Evolutionary conservation across 2,797 vertebrate species (phyloP).

Genomic region (Glossophaga mutica): DNA sequence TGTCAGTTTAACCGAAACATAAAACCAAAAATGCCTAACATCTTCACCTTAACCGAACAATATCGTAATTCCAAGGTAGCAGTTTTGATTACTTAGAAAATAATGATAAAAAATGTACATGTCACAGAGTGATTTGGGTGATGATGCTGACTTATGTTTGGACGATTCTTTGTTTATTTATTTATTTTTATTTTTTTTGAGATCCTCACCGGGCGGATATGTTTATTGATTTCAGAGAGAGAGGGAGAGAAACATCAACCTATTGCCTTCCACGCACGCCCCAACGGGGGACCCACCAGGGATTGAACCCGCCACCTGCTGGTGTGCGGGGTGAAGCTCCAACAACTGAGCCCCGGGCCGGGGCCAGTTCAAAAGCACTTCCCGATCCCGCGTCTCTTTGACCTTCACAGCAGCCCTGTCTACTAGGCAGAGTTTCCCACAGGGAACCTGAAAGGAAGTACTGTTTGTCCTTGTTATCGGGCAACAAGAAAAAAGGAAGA

Average conservation of each 20-base stretch:
- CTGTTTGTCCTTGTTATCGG: not conserved
- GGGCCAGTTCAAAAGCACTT: not conserved
- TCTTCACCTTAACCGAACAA: not conserved
- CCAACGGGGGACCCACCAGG: too few relatives aligned
- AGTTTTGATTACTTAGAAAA: conserved; percentile 3
- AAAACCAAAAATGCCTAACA: conserved; percentile 10
- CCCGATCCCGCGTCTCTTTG: not conserved
- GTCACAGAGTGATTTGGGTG: not conserved
- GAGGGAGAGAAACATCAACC: too few relatives aligned
- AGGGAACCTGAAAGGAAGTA: not conserved
- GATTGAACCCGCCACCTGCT: too few relatives aligned
- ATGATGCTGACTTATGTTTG: not conserved
- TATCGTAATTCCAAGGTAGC: not conserved
- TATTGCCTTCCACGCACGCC: too few relatives aligned
- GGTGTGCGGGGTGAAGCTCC: too few relatives aligned
- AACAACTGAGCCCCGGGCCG: too few relatives aligned
- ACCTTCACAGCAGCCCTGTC: not conserved
- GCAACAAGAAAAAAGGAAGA: not conserved
- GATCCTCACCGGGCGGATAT: too few relatives aligned
- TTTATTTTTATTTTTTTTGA: too few relatives aligned
- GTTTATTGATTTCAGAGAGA: too few relatives aligned
- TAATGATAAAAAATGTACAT: not conserved
- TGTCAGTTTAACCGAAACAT: conserved; percentile 8
- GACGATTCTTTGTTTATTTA: not conserved
- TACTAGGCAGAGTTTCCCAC: not conserved